phyloP scores from a whole-genome alignment of 2,113 vertebrate genomes.

The Pterocles orientalis region DNA sequence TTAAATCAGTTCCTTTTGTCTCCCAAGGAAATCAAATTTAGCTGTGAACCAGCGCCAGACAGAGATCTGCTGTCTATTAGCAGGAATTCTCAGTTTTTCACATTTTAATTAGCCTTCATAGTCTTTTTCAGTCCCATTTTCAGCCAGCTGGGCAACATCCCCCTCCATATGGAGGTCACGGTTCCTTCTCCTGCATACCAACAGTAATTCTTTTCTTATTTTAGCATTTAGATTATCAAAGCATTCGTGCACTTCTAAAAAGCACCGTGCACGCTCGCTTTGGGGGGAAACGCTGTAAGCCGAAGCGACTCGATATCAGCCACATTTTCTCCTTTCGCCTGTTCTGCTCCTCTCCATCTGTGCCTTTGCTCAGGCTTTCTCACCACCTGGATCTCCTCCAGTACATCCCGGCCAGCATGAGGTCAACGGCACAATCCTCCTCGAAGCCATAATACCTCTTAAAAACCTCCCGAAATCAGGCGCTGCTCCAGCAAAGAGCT shows the following conservation, averaged over 20 bases:
- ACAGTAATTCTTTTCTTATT: neutral
- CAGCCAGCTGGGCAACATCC: constrained; percentile 15
- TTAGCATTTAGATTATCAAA: neutral
- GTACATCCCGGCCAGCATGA: neutral
- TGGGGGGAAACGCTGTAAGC: neutral
- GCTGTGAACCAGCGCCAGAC: constrained; percentile 47
- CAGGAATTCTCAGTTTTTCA: constrained; percentile 42
- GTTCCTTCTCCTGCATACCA: neutral
- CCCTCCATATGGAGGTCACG: constrained; percentile 31
- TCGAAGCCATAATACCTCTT: neutral
- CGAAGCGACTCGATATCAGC: accelerated
- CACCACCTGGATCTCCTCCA: neutral
- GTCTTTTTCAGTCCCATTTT: constrained; percentile 9
- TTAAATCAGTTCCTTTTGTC: constrained; percentile 43
- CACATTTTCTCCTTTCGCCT: neutral
- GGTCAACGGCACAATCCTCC: neutral
- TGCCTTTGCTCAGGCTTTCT: neutral
- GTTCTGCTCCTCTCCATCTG: neutral
- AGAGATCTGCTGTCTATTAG: constrained; percentile 52
- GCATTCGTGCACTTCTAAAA: neutral
- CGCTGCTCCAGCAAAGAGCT: neutral
- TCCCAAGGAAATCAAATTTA: constrained; percentile 31
- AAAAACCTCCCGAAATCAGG: neutral
- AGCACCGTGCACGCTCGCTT: neutral
- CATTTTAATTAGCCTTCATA: constrained; percentile 46